phyloP scores from a whole-genome alignment of 1,140 invertebrate genomes.

The Branchinecta lindahli region DNA sequence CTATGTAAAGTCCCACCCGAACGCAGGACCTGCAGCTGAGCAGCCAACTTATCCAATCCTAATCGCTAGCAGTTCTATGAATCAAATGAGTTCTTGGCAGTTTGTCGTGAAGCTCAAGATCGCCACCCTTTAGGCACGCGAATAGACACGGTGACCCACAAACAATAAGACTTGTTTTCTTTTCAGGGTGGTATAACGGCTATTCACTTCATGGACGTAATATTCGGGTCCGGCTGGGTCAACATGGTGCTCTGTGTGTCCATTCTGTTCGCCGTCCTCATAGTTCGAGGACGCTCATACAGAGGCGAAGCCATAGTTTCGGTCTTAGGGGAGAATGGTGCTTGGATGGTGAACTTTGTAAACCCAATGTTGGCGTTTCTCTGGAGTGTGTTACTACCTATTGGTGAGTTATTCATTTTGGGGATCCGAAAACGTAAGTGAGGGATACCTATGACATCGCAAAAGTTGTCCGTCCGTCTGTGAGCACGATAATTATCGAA shows the following conservation, averaged over 20 bases:
- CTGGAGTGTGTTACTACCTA: constrained; percentile 71
- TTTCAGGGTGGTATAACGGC: constrained; percentile 61
- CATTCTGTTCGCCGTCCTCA: constrained; percentile 58
- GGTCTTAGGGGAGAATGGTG: constrained; percentile 36
- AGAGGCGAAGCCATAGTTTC: constrained; percentile 62
- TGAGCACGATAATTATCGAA: too few species aligned
- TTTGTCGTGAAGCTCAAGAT: too few species aligned
- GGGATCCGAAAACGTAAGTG: too few species aligned
- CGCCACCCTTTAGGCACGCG: too few species aligned
- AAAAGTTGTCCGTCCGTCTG: too few species aligned
- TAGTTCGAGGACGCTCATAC: constrained; percentile 65
- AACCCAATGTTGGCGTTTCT: constrained; percentile 60
- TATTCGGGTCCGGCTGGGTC: constrained; percentile 68
- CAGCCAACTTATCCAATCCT: too few species aligned
- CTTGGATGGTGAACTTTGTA: constrained; percentile 25
- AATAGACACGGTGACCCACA: too few species aligned
- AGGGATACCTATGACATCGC: too few species aligned
- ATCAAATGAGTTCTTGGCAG: too few species aligned
- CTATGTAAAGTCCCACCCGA: too few species aligned
- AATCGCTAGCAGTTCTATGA: too few species aligned
- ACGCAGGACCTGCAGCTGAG: too few species aligned
- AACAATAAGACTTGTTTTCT: constrained; percentile 7
- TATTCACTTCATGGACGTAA: constrained; percentile 67
- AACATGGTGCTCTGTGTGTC: constrained; percentile 58
- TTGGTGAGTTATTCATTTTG: constrained; percentile 45